phyloP scores from a whole-genome alignment of 2,113 vertebrate species.

The Dolichallabes microphthalmus region DNA sequence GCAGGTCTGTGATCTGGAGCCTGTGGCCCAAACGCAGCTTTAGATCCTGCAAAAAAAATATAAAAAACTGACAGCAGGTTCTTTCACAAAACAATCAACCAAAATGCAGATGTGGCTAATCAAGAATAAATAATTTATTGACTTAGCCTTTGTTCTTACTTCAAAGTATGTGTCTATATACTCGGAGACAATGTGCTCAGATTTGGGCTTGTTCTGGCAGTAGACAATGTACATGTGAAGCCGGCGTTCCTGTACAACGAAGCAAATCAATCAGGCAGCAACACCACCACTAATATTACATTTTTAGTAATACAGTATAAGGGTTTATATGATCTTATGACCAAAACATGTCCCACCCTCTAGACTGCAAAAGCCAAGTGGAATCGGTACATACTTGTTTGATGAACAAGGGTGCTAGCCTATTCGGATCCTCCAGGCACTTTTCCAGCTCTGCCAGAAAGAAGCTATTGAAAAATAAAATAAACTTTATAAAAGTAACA shows the following conservation, averaged over 20 bases:
- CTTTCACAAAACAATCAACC: background rate
- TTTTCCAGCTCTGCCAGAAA: conserved; percentile 94
- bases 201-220: conserved; percentile 99
- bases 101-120: background rate
- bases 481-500: background rate
- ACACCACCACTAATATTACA: too few species aligned
- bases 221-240: conserved; percentile 98
- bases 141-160: conserved; percentile 68
- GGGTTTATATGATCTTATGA: background rate
- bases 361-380: background rate
- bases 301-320: background rate
- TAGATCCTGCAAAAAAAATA: conserved; percentile 77
- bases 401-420: conserved; percentile 89
- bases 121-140: background rate
- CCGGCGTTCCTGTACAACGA: conserved; percentile 83
- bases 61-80: background rate
- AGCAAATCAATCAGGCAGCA: background rate
- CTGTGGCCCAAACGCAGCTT: conserved; percentile 92
- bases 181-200: conserved; percentile 95
- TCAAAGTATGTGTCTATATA: conserved; percentile 98
- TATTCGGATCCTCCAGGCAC: conserved; percentile 96
- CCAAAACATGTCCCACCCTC: background rate
- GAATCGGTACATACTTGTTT: conserved; percentile 80
- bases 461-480: conserved; percentile 74
- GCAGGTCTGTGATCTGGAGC: conserved; percentile 89